Evolutionary conservation across 2,888 invertebrate species (phyloP).

Genomic region (Proisotoma minuta): DNA sequence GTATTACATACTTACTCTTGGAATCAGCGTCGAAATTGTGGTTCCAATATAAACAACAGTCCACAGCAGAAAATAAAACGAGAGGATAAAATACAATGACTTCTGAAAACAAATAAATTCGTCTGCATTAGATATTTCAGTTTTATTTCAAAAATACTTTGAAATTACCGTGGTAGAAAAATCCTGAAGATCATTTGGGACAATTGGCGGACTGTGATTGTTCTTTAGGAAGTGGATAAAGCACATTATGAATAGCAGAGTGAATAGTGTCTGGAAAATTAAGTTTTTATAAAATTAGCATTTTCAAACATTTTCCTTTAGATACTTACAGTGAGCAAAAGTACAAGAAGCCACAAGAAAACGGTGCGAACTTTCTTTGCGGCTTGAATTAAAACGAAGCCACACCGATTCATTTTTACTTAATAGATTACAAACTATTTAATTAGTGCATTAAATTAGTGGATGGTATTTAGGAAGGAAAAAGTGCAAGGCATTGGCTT

Average conservation of each 20-base stretch:
- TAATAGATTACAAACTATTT: too few relatives aligned
- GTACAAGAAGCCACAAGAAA: constrained; percentile 30
- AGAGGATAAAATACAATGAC: constrained; percentile 38
- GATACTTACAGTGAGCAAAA: constrained; percentile 34
- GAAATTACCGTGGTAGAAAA: constrained; percentile 7
- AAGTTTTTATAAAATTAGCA: constrained; percentile 9
- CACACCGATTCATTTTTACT: not conserved
- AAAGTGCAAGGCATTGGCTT: too few relatives aligned
- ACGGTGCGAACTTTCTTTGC: not conserved
- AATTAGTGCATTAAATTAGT: too few relatives aligned
- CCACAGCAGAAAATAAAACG: constrained; percentile 40
- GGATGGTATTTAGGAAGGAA: too few relatives aligned
- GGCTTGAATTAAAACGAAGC: not conserved
- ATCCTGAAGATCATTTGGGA: constrained; percentile 24
- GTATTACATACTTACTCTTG: too few relatives aligned
- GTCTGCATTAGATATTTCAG: too few relatives aligned
- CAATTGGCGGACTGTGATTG: constrained; percentile 30
- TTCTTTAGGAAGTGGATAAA: constrained; percentile 39
- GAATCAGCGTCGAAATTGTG: constrained; percentile 34
- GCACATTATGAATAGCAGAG: constrained; percentile 37
- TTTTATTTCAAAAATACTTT: not conserved
- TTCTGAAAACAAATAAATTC: constrained; percentile 32
- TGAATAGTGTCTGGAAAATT: constrained; percentile 33
- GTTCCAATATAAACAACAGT: constrained; percentile 37
- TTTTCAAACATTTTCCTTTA: not conserved